These are phyloP conservation scores for Episyrphus balteatus DNA, from an alignment of 1,140 invertebrate genomes.

Conservation along the genomic window DNA sequence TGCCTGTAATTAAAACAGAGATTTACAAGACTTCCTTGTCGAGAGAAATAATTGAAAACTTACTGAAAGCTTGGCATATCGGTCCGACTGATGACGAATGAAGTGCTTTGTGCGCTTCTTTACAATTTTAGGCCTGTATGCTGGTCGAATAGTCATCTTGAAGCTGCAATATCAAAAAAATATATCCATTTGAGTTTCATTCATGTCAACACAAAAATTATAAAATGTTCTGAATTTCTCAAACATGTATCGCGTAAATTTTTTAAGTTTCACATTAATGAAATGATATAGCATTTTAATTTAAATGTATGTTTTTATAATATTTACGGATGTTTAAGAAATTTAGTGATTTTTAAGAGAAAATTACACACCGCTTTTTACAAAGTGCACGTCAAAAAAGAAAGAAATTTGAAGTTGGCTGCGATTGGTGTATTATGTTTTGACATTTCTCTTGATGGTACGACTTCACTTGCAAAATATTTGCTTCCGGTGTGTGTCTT, in stretches of 20 bases:
- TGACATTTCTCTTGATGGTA: constrained; percentile 2
- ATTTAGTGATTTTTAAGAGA: constrained; percentile 16
- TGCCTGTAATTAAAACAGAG: constrained; percentile 27
- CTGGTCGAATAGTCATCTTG: constrained; percentile 75
- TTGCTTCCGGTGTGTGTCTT: constrained; percentile 3
- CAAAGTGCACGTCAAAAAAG: constrained; percentile 29
- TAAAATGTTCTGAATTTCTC: background rate
- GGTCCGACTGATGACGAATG: constrained; percentile 91
- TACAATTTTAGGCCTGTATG: constrained; percentile 78
- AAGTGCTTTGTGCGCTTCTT: constrained; percentile 97
- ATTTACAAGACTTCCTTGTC: background rate
- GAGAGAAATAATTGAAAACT: constrained; percentile 13
- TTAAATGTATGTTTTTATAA: background rate
- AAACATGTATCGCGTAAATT: constrained; percentile 1
- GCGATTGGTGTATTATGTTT: constrained; percentile 5
- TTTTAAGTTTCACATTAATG: constrained; percentile 4
- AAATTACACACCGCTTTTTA: constrained; percentile 23
- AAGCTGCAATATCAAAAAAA: constrained; percentile 15
- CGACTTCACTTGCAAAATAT: background rate
- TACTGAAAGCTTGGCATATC: constrained; percentile 91
- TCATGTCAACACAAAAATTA: background rate
- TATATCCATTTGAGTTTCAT: background rate
- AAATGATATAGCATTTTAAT: constrained; percentile 15
- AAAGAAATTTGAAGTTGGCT: constrained; percentile 25
- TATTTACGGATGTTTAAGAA: constrained; percentile 10